phyloP scores from a whole-genome alignment of 1,140 invertebrate genomes.

The Prorops nasuta region DNA sequence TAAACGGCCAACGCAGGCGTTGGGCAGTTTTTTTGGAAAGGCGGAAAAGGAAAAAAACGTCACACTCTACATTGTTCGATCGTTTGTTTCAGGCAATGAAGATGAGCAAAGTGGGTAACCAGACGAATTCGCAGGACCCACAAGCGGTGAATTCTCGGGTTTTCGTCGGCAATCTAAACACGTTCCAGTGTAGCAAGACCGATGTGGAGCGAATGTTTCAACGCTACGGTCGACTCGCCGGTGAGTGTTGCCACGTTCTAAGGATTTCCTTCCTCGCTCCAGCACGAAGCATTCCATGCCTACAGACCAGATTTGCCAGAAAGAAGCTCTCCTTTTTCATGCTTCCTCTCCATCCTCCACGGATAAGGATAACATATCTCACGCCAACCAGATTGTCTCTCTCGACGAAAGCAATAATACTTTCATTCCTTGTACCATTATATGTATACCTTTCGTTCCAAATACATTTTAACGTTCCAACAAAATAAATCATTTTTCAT shows the following conservation, averaged over 20 bases:
- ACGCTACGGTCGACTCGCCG: conserved; percentile 78
- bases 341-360: too few species aligned
- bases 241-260: too few species aligned
- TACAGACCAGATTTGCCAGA: too few species aligned
- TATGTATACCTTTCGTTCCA: not conserved
- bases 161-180: conserved; percentile 89
- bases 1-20: too few species aligned
- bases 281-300: too few species aligned
- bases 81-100: conserved; percentile 61
- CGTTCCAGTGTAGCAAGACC: conserved; percentile 84
- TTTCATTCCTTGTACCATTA: not conserved
- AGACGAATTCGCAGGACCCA: conserved; percentile 85
- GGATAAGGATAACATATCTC: too few species aligned
- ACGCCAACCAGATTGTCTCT: not conserved
- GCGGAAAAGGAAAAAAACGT: too few species aligned
- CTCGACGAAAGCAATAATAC: not conserved
- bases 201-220: conserved; percentile 87
- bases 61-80: not conserved
- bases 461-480: conserved; percentile 1
- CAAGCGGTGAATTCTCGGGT: conserved; percentile 83
- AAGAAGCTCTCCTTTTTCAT: too few species aligned
- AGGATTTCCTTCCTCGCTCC: too few species aligned
- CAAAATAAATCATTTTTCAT: not conserved
- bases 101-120: conserved; percentile 83
- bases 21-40: too few species aligned